Conservation (phyloP, 2,113 vertebrate species). For the Planiliza haematocheilus region DNA sequence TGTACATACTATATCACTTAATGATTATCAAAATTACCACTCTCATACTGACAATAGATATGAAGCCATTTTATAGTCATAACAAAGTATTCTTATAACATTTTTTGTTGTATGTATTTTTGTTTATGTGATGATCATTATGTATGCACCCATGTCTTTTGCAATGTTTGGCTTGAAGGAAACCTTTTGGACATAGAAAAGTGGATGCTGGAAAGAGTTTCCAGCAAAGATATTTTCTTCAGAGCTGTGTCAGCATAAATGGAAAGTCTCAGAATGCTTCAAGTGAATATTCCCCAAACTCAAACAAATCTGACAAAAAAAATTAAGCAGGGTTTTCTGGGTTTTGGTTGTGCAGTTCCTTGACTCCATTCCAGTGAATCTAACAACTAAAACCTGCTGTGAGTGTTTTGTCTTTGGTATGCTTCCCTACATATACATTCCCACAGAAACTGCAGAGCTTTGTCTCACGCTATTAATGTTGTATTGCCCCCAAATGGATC, state of each 20-base stretch:
- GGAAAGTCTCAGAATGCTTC: background rate
- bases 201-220: constrained; percentile 27
- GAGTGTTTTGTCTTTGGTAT: background rate
- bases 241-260: background rate
- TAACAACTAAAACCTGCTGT: background rate
- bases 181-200: constrained; percentile 33
- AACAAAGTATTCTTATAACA: constrained; percentile 76
- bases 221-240: constrained; percentile 10
- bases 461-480: background rate
- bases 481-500: background rate
- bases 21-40: constrained; percentile 64
- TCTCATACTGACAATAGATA: constrained; percentile 62
- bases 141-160: constrained; percentile 39
- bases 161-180: constrained; percentile 49
- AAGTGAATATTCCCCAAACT: background rate
- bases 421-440: background rate
- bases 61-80: constrained; percentile 73
- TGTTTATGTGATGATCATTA: constrained; percentile 60
- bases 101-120: constrained; percentile 56
- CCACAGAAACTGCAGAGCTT: background rate
- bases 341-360: background rate
- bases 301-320: too few species aligned
- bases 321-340: too few species aligned
- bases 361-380: background rate
- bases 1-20: constrained; percentile 78